Conservation (phyloP, 2,113 vertebrate genomes). For the Lipotes vexillifer region DNA sequence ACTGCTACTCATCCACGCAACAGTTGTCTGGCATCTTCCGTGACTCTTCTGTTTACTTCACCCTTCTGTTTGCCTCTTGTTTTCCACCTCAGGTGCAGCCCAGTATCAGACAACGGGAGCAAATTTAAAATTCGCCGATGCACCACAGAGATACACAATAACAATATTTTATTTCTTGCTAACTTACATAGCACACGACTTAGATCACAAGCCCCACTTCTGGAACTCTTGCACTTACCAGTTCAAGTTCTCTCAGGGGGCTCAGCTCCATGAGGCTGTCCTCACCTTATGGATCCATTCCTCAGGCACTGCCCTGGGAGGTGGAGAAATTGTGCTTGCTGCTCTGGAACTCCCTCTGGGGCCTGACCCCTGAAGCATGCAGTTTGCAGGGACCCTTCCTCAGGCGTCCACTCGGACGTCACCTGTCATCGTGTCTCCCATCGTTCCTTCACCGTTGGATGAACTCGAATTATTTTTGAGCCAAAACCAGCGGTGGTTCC, state of each 20-base stretch:
- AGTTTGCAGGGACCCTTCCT: neutral
- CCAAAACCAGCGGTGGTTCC: neutral
- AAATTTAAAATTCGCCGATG: neutral
- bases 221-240: neutral
- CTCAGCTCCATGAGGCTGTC: neutral
- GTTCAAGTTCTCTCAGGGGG: neutral
- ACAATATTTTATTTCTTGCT: neutral
- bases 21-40: neutral
- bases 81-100: neutral
- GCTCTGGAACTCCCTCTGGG: neutral
- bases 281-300: neutral
- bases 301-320: neutral
- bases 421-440: neutral
- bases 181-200: neutral
- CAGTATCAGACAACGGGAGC: neutral
- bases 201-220: neutral
- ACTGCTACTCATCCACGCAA: neutral
- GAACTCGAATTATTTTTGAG: neutral
- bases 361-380: neutral
- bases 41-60: neutral
- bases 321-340: neutral
- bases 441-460: neutral
- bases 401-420: neutral
- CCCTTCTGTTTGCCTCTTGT: neutral
- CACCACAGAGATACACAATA: neutral